Evolutionary conservation across 2,888 invertebrate species (phyloP).

Genomic region (Luperina testacea): DNA sequence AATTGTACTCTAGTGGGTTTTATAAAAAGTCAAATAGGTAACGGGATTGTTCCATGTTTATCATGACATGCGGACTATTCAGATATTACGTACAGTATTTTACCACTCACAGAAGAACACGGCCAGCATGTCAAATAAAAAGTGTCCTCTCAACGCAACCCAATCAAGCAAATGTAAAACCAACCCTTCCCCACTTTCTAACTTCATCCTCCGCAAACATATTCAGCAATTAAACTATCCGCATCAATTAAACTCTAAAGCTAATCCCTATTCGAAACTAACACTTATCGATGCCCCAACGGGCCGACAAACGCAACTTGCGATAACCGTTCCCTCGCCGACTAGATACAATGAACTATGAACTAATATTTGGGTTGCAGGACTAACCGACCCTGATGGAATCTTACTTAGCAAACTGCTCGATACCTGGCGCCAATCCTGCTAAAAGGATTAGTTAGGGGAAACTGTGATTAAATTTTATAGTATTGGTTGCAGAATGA

Average conservation of each 20-base stretch:
- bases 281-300: conserved; percentile 71
- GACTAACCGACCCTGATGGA: conserved; percentile 68
- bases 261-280: conserved; percentile 66
- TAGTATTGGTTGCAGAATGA: conserved; percentile 17
- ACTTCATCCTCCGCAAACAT: conserved; percentile 41
- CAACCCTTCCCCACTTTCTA: conserved; percentile 1
- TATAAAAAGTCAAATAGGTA: background rate
- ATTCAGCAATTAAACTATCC: conserved; percentile 64
- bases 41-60: background rate
- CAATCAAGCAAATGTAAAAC: conserved; percentile 10
- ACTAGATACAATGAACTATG: conserved; percentile 73
- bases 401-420: conserved; percentile 42
- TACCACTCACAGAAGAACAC: background rate
- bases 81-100: background rate
- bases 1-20: background rate
- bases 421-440: conserved; percentile 42
- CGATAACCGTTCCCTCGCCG: conserved; percentile 75
- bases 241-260: conserved; percentile 69
- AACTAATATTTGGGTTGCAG: conserved; percentile 77
- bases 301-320: conserved; percentile 65
- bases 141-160: background rate
- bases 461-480: conserved; percentile 50
- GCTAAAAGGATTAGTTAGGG: conserved; percentile 46
- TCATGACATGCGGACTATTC: background rate
- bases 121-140: background rate